phyloP scores from a whole-genome alignment of 2,888 invertebrate genomes.

The Mythimna albipuncta region DNA sequence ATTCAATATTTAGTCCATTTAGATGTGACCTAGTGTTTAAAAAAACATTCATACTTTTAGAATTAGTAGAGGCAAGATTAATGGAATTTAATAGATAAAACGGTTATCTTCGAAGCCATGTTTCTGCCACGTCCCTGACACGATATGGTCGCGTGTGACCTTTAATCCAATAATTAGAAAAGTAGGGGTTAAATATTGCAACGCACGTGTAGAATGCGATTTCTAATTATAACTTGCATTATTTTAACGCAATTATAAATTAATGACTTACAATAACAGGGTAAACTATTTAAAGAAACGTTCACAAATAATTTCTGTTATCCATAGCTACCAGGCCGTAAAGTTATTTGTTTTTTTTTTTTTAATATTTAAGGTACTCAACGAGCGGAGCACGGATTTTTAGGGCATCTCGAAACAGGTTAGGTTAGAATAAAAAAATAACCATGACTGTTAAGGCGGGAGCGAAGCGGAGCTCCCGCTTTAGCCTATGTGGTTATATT shows the following conservation, averaged over 20 bases:
- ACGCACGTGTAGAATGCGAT: background rate
- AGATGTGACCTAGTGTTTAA: no score
- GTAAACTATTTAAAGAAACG: background rate
- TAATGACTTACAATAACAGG: background rate
- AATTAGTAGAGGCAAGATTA: background rate
- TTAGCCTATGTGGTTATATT: no score
- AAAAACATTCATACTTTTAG: background rate
- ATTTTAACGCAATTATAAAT: background rate
- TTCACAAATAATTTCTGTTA: no score
- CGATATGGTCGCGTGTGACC: background rate
- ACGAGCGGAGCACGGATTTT: no score
- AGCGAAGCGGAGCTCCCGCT: no score
- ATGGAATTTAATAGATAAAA: background rate
- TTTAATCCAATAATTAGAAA: constrained; percentile 1
- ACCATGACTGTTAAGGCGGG: no score
- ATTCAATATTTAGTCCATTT: background rate
- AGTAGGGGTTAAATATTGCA: constrained; percentile 13
- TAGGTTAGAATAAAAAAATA: no score
- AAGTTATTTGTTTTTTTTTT: no score
- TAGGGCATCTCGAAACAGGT: no score
- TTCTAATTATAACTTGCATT: background rate
- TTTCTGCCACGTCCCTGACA: background rate
- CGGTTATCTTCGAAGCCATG: background rate
- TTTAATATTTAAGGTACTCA: no score
- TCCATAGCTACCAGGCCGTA: no score